Percentiles rank a stretch among this genome's conserved stretches.
Conservation (phyloP, 2,797 vertebrate genomes). For the Gymnoscopelus microlampas region DNA sequence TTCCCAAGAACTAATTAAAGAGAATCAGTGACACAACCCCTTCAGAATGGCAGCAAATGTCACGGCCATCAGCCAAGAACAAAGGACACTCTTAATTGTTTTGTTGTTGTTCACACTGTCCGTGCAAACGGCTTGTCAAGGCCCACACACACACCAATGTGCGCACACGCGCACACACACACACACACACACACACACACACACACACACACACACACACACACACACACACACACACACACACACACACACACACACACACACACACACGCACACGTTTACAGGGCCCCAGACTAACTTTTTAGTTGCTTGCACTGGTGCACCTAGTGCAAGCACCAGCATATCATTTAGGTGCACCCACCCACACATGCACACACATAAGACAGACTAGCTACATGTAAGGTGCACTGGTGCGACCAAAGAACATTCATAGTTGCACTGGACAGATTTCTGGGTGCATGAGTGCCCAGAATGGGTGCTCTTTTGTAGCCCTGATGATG, state of each 20-base stretch:
- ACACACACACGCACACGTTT: not conserved
- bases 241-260: slow-evolving; percentile 26
- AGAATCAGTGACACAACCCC: slow-evolving; percentile 80
- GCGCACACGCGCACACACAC: slow-evolving; percentile 41
- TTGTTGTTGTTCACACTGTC: slow-evolving; percentile 70
- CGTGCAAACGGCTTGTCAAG: slow-evolving; percentile 78
- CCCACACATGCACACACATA: too few relatives aligned
- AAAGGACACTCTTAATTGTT: slow-evolving; percentile 85
- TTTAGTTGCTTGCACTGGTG: too few relatives aligned
- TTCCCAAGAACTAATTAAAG: slow-evolving; percentile 84
- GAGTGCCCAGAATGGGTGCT: too few relatives aligned
- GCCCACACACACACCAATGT: slow-evolving; percentile 57
- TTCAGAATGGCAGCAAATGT: slow-evolving; percentile 79
- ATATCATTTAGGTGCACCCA: too few relatives aligned
- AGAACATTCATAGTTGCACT: too few relatives aligned
- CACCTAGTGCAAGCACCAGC: too few relatives aligned
- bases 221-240: slow-evolving; percentile 26
- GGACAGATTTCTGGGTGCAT: too few relatives aligned
- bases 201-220: slow-evolving; percentile 19
- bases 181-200: slow-evolving; percentile 31
- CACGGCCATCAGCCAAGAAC: slow-evolving; percentile 74
- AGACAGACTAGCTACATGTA: too few relatives aligned
- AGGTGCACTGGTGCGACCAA: too few relatives aligned
- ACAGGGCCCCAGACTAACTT: too few relatives aligned
- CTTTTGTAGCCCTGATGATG: not conserved